A percentile compares a stretch with the other conserved stretches of the same genome.
These are phyloP conservation scores for Dipodomys merriami DNA, from an alignment of 2,113 vertebrate genomes.

Conservation along the genomic window DNA sequence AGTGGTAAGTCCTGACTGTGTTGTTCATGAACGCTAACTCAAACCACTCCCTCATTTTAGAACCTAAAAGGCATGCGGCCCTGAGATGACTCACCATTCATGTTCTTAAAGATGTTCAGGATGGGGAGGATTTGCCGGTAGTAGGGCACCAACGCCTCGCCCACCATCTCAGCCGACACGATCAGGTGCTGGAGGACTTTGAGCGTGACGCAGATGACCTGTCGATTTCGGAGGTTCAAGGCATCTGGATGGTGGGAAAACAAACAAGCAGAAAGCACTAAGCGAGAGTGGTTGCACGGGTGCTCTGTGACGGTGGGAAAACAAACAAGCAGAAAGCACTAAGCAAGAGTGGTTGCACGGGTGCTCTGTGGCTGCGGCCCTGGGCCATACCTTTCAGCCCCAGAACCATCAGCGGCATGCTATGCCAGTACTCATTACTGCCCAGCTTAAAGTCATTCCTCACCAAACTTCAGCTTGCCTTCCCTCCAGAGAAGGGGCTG, in stretches of 20 bases:
- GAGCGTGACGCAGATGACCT: slow-evolving; percentile 94
- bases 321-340: slow-evolving; percentile 65
- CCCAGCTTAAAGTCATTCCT: slow-evolving; percentile 81
- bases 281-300: slow-evolving; percentile 60
- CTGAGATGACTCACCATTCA: slow-evolving; percentile 91
- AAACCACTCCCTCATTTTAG: slow-evolving; percentile 53
- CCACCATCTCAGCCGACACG: slow-evolving; percentile 93
- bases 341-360: slow-evolving; percentile 77
- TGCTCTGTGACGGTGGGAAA: slow-evolving; percentile 56
- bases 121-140: slow-evolving; percentile 96
- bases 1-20: slow-evolving; percentile 78
- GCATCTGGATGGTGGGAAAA: slow-evolving; percentile 88
- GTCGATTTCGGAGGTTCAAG: slow-evolving; percentile 93
- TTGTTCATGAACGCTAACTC: slow-evolving; percentile 78
- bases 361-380: slow-evolving; percentile 57
- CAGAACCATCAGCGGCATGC: slow-evolving; percentile 82
- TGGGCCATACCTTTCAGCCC: slow-evolving; percentile 79
- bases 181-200: slow-evolving; percentile 97
- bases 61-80: slow-evolving; percentile 38
- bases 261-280: slow-evolving; percentile 66
- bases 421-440: slow-evolving; percentile 83
- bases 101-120: slow-evolving; percentile 97
- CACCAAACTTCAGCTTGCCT: slow-evolving; percentile 79
- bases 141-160: slow-evolving; percentile 95
- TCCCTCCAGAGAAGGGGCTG: slow-evolving; percentile 36